Evolutionary conservation across 2,797 vertebrate genomes (phyloP).

Genomic region (Sebastolobus altivelis): DNA sequence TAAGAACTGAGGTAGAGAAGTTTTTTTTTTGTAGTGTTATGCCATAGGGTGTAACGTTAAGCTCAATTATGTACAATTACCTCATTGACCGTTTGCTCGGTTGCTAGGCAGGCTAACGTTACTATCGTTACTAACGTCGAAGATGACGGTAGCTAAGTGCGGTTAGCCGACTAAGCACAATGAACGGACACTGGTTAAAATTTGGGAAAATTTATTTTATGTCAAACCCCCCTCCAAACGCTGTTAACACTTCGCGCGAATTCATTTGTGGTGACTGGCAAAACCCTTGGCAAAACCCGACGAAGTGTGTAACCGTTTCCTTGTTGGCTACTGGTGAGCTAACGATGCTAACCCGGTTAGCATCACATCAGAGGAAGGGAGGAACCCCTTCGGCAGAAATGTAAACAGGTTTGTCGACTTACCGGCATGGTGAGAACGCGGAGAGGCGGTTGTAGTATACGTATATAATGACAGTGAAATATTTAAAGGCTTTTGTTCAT

Average conservation of each 20-base stretch:
- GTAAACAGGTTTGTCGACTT: slow-evolving; percentile 57
- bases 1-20: no score
- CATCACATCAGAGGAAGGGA: slow-evolving; percentile 79
- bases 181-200: background rate
- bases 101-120: slow-evolving; percentile 36
- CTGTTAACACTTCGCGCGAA: background rate
- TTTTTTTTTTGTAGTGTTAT: no score
- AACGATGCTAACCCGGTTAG: slow-evolving; percentile 75
- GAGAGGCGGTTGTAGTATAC: background rate
- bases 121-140: background rate
- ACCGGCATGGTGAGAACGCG: slow-evolving; percentile 80
- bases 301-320: background rate
- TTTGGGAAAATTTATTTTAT: background rate
- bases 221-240: background rate
- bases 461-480: background rate
- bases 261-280: background rate
- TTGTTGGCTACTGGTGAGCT: slow-evolving; percentile 32
- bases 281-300: background rate
- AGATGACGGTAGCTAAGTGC: background rate
- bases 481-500: slow-evolving; percentile 5
- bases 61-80: no score
- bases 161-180: background rate
- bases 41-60: no score
- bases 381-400: slow-evolving; percentile 55
- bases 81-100: background rate